Evolutionary conservation across 1,140 invertebrate species (phyloP).

Genomic region (Adoxophyes honmai): DNA sequence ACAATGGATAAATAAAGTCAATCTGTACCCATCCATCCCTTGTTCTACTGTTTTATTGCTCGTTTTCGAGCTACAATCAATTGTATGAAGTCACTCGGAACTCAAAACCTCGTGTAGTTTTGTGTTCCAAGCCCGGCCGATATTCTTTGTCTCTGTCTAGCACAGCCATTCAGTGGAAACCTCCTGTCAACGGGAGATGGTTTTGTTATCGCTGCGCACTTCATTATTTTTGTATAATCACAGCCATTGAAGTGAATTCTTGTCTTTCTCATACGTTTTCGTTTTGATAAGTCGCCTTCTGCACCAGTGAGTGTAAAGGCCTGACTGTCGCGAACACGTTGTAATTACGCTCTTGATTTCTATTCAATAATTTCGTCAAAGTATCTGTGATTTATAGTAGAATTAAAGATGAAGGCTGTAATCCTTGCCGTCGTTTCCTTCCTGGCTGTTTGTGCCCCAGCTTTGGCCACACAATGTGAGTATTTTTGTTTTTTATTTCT

Average conservation of each 20-base stretch:
- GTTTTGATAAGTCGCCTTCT: slow-evolving; percentile 83
- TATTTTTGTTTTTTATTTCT: slow-evolving; percentile 38
- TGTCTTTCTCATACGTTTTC: slow-evolving; percentile 45
- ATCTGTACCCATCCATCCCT: neutral
- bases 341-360: slow-evolving; percentile 25
- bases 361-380: slow-evolving; percentile 50
- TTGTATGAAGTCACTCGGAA: slow-evolving; percentile 53
- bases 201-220: slow-evolving; percentile 67
- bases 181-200: slow-evolving; percentile 61
- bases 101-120: slow-evolving; percentile 60
- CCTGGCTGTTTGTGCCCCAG: slow-evolving; percentile 55
- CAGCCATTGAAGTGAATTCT: slow-evolving; percentile 37
- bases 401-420: slow-evolving; percentile 72
- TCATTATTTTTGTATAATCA: slow-evolving; percentile 57
- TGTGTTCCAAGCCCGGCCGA: slow-evolving; percentile 25
- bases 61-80: slow-evolving; percentile 34
- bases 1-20: neutral
- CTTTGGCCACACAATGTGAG: slow-evolving; percentile 76
- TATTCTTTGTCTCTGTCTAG: slow-evolving; percentile 46
- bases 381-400: slow-evolving; percentile 67
- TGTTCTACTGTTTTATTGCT: neutral
- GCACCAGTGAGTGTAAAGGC: slow-evolving; percentile 94
- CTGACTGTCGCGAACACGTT: slow-evolving; percentile 47
- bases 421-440: slow-evolving; percentile 48
- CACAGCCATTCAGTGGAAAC: slow-evolving; percentile 34